Evolutionary conservation across 2,888 invertebrate species (phyloP), one percentile per base, ranked within the genome.

Genomic region (Entomobrya proxima): DNA sequence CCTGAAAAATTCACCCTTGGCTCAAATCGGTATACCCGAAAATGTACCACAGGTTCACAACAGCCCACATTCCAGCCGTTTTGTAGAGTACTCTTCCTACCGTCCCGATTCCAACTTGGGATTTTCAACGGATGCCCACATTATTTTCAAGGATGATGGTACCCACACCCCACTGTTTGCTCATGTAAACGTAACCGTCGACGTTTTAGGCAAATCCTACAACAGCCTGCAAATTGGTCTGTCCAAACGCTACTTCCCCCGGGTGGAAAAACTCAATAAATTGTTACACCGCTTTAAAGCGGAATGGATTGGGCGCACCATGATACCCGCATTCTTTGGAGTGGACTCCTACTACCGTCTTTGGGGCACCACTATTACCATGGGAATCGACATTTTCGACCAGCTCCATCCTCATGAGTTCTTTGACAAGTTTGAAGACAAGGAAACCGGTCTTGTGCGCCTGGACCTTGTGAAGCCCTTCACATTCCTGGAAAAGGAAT

Each of bases 61-160:
- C 30, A 21, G 11, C 6, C 27, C 80, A 1, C 1, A 21, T 15
- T 3, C 58, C 4, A 79, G 75, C 24, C 44, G 30, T 30, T 85
- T 72, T 50, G 18, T 82, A 0, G 87, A 87, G 58, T 74, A 74
- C 35, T 87, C 87, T 11, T 27, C 55, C 1, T 87, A 81, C 47
- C 52, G 61, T 18, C 30, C 44, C 15, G 76, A 81, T 18, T 11
- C 40, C 5, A 85, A 87, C 32, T 6, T 52, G 0, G 87, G 87
- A 7, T 78, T 87, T 75, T 85, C 85, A 32, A 75, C 32, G 3
- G 61, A 27, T 9, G 64, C 35, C 0, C 52, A 30, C 11, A 21
- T 77, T 1, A 74, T 87, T 27, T 81, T 64, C 30, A 24, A 30
- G 2, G 67, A 58, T 27, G 58, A 52, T n/a, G 69, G 67, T 4